These are phyloP conservation scores for Glareola pratincola DNA, from an alignment of 2,113 vertebrate genomes.

Conservation along the genomic window DNA sequence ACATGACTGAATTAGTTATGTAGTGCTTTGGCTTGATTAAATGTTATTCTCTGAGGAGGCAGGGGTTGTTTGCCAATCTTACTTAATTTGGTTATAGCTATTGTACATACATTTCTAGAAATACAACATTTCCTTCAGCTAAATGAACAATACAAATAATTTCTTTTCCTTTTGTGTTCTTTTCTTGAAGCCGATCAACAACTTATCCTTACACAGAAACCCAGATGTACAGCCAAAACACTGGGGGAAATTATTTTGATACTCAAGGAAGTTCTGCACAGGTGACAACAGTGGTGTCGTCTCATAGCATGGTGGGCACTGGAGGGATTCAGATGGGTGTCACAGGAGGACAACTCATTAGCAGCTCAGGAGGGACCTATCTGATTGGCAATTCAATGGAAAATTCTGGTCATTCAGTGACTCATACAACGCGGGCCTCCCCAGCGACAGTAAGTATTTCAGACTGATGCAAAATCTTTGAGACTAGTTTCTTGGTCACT, in stretches of 20 bases:
- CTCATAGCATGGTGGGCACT: conserved; percentile 84
- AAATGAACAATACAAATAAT: conserved; percentile 34
- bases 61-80: background rate
- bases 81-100: background rate
- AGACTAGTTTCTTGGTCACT: background rate
- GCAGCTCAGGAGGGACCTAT: conserved; percentile 84
- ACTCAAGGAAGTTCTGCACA: conserved; percentile 84
- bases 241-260: conserved; percentile 84
- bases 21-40: background rate
- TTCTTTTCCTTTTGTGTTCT: conserved; percentile 36
- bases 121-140: background rate
- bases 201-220: conserved; percentile 86
- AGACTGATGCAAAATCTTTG: conserved; percentile 1
- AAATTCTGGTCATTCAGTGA: conserved; percentile 83
- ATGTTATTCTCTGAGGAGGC: background rate
- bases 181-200: conserved; percentile 80
- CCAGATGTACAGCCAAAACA: conserved; percentile 86
- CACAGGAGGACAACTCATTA: conserved; percentile 83
- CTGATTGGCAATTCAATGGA: conserved; percentile 85
- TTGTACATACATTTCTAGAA: background rate
- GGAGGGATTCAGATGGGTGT: conserved; percentile 85
- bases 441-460: conserved; percentile 82
- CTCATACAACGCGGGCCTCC: conserved; percentile 82
- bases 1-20: background rate
- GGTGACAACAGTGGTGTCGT: conserved; percentile 84